Conservation (phyloP, 2,797 vertebrate species). For the Tapera naevia region DNA sequence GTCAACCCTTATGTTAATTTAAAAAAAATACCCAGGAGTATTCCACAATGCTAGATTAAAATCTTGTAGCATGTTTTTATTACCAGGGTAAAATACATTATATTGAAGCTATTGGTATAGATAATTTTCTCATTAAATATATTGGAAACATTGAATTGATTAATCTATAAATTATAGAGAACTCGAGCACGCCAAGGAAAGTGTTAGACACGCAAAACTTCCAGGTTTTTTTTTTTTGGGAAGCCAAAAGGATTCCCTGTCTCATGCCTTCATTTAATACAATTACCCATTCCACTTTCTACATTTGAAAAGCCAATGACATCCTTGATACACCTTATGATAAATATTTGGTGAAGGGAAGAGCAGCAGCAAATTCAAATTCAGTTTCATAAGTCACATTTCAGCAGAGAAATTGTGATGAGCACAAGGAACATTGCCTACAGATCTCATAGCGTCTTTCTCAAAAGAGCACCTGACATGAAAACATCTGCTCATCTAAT, state of each 20-base stretch:
- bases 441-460: neutral
- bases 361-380: neutral
- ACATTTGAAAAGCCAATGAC: neutral
- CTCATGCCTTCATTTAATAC: neutral
- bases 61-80: constrained; percentile 6
- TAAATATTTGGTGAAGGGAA: neutral
- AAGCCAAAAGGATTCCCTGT: neutral
- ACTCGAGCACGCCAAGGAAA: neutral
- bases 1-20: neutral
- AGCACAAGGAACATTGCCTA: neutral
- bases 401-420: neutral
- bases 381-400: neutral
- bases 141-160: neutral
- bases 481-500: neutral
- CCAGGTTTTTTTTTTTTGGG: neutral
- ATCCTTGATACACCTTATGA: neutral
- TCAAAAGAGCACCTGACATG: neutral
- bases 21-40: neutral
- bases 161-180: neutral
- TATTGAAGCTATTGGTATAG: neutral
- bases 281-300: neutral
- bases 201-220: neutral
- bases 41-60: neutral
- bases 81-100: neutral
- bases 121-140: neutral